phyloP scores from a whole-genome alignment of 2,797 vertebrate genomes.

The Centropyge bicolor region DNA sequence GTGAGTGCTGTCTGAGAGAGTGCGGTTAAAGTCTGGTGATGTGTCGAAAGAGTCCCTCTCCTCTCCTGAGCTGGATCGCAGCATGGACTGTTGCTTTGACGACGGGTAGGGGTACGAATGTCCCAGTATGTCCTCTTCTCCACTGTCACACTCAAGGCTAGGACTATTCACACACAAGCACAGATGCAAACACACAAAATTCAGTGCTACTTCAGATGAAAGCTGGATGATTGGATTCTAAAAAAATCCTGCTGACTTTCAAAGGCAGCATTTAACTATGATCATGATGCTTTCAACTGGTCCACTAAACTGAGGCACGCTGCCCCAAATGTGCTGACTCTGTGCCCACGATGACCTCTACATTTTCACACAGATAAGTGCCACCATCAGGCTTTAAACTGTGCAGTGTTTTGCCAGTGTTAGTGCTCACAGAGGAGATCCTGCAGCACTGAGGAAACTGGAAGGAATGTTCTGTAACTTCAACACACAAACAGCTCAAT shows the following conservation, averaged over 20 bases:
- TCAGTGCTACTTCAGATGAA: not conserved
- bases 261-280: not conserved
- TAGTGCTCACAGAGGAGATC: slow-evolving; percentile 17
- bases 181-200: not conserved
- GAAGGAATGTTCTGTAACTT: slow-evolving; percentile 55
- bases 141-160: slow-evolving; percentile 89
- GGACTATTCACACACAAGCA: slow-evolving; percentile 81
- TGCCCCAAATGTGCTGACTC: not conserved
- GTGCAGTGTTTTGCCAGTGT: not conserved
- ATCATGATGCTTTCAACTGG: not conserved
- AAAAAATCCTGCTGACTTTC: not conserved
- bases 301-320: not conserved
- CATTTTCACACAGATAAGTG: not conserved
- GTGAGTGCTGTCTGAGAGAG: slow-evolving; percentile 74
- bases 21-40: slow-evolving; percentile 78
- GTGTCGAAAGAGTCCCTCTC: slow-evolving; percentile 85
- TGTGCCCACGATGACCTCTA: not conserved
- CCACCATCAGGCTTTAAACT: not conserved
- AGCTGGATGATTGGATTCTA: not conserved
- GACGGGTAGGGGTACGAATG: slow-evolving; percentile 68
- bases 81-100: slow-evolving; percentile 59
- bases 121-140: slow-evolving; percentile 82
- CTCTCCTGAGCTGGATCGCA: slow-evolving; percentile 78
- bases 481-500: slow-evolving; percentile 64
- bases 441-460: slow-evolving; percentile 50